Base-by-base conservation (phyloP, 1,140 invertebrate genomes). In the Drosophila lacertosa region DNA sequence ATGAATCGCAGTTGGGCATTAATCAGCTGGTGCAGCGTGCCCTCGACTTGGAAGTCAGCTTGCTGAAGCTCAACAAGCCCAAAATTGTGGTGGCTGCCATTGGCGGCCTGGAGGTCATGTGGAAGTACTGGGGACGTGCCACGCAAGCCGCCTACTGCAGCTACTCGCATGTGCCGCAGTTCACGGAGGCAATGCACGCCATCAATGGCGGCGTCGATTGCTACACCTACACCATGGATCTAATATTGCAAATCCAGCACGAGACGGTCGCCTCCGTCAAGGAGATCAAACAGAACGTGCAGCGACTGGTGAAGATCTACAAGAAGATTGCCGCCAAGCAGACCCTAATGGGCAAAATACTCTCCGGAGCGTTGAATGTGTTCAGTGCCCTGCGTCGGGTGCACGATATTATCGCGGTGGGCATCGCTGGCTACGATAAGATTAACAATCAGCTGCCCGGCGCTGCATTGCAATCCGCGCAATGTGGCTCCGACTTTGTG, bases 91-190 rank as follows among this genome's bases (percentile, higher is more conserved):
- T 60, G 13, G 79, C 71, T 3, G 74, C 82, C n/a, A 71, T 86
- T 1, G 77, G 26, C 2, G 89, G 54, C 0, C 48, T 90, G 20
- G 55, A 50, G 0, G 40, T 48, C 15, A 82, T 90, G 57, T 90
- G 76, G 70, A 55, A 68, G 2, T 64, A 67, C 15, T 82, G 81
- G 65, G 81, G 75, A 0, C 73, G 74, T 4, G 68, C 44, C 7
- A 22, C 48, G 0, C 75, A 81, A 22, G 84, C 89, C 4, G 89
- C 89, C 50, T 90, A 90, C 20, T 90, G 89, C 53, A 83, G 81
- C 45, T 90, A 90, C 42, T 89, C 89, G 0, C 74, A 77, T 45
- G 74, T 89, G 0, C 89, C 89, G 3, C 78, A 90, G 44, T 65
- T 90, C 20, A 84, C 69, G 11, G 62, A 54, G 26, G 86, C 78